Evolutionary conservation across 2,797 vertebrate genomes (phyloP), one percentile per base, ranked within the genome.

Genomic region (Liparis tanakae): DNA sequence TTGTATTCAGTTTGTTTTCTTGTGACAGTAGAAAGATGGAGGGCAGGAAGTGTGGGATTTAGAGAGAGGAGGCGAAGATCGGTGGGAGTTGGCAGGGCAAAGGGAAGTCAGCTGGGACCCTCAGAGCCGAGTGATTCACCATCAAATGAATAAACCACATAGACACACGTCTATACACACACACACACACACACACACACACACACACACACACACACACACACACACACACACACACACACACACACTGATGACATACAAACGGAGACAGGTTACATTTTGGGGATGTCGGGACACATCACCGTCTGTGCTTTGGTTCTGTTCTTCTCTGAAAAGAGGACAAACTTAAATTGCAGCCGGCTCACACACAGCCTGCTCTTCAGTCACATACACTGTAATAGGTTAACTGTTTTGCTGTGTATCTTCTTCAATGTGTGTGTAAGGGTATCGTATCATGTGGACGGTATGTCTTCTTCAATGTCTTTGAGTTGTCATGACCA

Each of bases 71-170:
- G 56, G 80, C 62, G 81, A 72, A 86, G 81, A 89, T 86, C 84
- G 86, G 83, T 86, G 67, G 76, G 84, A 86, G 83, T 85, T 87
- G 87, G 83, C 75, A 82, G 80, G 69, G 72, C 75, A 78, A 86
- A 66, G 76, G 80, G 79, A 88, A 90, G 82, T 89, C 85, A 82
- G 68, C 68, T 39, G 67, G 81, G 83, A 87, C 87, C 87, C 90
- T 81, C 81, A 81, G 87, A 87, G 86, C 82, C 43, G 46, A 62
- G 81, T 91, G 88, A 90, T 87, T 92, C 90, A 91, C 79, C 48
- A 72, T 50, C 76, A 70, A 73, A 89, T 88, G 84, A 89, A 89
- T 85, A 82, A 81, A 84, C 48, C 22, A 37, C 81, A 6, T 14
- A 53, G n/a, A 59, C 72, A 64, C 53, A 30, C 43, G 18, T 10